phyloP scores from a whole-genome alignment of 2,797 vertebrate genomes.

The Astyanax mexicanus region DNA sequence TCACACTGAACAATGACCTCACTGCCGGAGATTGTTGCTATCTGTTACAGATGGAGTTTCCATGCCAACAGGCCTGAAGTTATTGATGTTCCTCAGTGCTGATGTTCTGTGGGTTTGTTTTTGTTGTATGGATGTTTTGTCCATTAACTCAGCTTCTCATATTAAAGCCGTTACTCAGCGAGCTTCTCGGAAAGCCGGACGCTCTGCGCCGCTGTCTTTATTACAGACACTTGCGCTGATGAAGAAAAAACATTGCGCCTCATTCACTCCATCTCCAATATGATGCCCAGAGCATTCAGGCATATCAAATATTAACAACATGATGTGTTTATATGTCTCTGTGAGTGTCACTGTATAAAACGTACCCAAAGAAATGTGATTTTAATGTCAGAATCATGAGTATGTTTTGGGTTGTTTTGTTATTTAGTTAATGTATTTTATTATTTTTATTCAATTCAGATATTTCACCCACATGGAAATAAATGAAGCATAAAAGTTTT shows the following conservation, averaged over 20 bases:
- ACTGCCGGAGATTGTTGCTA: background rate
- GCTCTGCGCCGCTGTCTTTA: background rate
- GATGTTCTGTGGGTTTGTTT: conserved; percentile 2
- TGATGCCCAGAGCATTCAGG: too few species aligned
- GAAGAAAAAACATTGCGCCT: background rate
- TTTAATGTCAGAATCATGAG: too few species aligned
- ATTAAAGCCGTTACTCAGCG: background rate
- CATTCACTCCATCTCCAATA: too few species aligned
- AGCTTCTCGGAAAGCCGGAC: too few species aligned
- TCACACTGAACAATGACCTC: conserved; percentile 15
- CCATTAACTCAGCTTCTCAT: too few species aligned
- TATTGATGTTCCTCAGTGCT: background rate
- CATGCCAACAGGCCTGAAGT: too few species aligned
- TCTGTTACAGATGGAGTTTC: background rate
- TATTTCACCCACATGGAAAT: too few species aligned
- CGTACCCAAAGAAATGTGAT: background rate
- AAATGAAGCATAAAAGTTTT: too few species aligned
- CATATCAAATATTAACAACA: background rate
- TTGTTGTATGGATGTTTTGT: background rate
- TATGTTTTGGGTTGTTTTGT: too few species aligned
- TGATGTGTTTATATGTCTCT: background rate
- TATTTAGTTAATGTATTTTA: too few species aligned
- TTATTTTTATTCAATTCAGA: too few species aligned
- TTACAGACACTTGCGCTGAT: background rate
- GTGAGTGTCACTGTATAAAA: background rate